These are phyloP conservation scores for Alectura lathami DNA, from an alignment of 2,113 vertebrate genomes.

Conservation along the genomic window DNA sequence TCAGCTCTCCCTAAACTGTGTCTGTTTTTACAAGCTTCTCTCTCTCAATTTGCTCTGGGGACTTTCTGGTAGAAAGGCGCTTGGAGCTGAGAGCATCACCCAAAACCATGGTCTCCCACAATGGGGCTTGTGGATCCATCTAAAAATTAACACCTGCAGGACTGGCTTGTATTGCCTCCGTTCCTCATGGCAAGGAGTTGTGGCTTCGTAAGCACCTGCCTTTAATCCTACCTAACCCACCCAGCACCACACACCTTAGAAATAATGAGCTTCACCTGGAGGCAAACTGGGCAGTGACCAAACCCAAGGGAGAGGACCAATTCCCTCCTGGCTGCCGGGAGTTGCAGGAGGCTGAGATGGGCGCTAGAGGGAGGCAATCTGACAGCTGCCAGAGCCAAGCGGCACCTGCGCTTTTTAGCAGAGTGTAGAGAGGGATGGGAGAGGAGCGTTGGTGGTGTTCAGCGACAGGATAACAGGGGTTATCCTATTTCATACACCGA, in stretches of 20 bases:
- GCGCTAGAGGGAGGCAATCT: conserved; percentile 47
- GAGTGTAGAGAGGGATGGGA: accelerated
- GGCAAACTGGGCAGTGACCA: not conserved
- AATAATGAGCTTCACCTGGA: not conserved
- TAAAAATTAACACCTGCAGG: not conserved
- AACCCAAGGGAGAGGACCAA: not conserved
- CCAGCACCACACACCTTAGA: not conserved
- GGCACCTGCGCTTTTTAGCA: not conserved
- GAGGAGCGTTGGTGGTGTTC: not conserved
- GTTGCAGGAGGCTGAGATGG: not conserved
- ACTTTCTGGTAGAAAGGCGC: not conserved
- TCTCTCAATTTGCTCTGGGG: not conserved
- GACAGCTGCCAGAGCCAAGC: not conserved
- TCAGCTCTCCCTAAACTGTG: accelerated
- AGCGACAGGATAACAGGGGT: not conserved
- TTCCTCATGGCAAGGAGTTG: not conserved
- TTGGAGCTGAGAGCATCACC: not conserved
- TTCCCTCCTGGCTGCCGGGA: not conserved
- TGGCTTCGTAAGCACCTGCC: not conserved
- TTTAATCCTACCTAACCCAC: not conserved
- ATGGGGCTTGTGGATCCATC: not conserved
- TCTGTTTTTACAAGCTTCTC: not conserved
- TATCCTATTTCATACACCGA: not conserved
- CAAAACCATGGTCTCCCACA: not conserved
- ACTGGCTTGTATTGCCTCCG: not conserved